Base-by-base conservation (phyloP, 1,140 invertebrate genomes). In the Coenobita brevimanus region DNA sequence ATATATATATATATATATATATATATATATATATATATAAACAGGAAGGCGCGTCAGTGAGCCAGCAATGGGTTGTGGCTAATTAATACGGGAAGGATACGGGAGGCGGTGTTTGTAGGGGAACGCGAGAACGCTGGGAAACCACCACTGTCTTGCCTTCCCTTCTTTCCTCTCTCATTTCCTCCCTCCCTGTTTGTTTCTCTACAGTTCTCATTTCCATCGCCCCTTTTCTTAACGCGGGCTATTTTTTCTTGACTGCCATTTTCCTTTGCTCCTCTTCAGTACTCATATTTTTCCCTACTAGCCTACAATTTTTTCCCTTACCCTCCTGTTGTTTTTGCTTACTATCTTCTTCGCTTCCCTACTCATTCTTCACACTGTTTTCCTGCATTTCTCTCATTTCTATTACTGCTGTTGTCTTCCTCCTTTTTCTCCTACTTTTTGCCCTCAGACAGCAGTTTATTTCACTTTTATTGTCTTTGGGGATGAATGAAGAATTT, bases 101-200 rank as follows among this genome's bases (percentile, higher is more conserved):
- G 36, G 64, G 64, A n/a, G 8, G 27, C 73, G 2, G n/a, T 76
- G 46, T 76, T 76, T 76, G 41, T 38, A 76, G n/a, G 73, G 73
- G 73, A 76, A 76, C 73, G 73, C 27, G 73, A 76, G 36, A 76
- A 46, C 33, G 73, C 38, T 76, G 73, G 73, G 73, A 76, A 76
- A 76, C 43, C 6, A 50, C 46, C 17, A 6, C 17, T 8, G 6
- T 50, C 6, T 50, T 50, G 6, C 46, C 17, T 17, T 67, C 33
- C 43, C 41, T 76, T n/a, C n/a, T n/a, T 76, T n/a, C 43, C 41
- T 76, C 73, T 76, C 73, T 76, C 73, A 41, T 46, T 76, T 38
- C 43, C 38, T 76, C 69, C 36, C 64, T 67, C 6, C n/a, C 64
- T 67, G 8, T 67, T 24, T n/a, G n/a, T 67, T 24, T n/a, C 6